Percentiles rank a stretch among this genome's conserved stretches.
Conservation (phyloP, 1,140 invertebrate species). For the fruit fly (Drosophila melanogaster) region DNA sequence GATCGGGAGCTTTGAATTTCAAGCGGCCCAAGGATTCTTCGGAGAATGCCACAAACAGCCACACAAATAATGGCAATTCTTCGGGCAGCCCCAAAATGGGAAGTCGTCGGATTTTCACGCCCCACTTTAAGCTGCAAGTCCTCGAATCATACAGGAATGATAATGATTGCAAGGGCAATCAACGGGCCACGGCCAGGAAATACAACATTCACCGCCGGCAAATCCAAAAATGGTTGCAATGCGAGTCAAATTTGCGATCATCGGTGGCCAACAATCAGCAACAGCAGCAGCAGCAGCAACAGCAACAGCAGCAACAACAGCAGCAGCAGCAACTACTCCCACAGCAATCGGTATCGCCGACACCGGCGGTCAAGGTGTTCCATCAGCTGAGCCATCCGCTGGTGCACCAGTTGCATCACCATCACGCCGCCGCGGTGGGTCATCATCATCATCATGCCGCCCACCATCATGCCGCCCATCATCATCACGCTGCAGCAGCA, state of each 20-base stretch:
- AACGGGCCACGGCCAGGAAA: conserved; percentile 93
- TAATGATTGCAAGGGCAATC: conserved; percentile 93
- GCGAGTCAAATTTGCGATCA: conserved; percentile 90
- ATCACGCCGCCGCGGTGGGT: conserved; percentile 29
- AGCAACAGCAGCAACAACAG: conserved; percentile 62
- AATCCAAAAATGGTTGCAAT: conserved; percentile 95
- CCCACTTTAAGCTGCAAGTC: conserved; percentile 93
- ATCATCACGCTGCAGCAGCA: conserved; percentile 58
- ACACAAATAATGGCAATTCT: conserved; percentile 10
- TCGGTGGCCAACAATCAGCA: conserved; percentile 86
- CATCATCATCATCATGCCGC: conserved; percentile 35
- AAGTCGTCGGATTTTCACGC: conserved; percentile 92
- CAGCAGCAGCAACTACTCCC: conserved; percentile 51
- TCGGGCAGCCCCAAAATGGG: conserved; percentile 87
- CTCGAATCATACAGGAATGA: conserved; percentile 93
- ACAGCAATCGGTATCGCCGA: conserved; percentile 47
- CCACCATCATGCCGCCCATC: conserved; percentile 52
- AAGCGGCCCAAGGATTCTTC: conserved; percentile 28
- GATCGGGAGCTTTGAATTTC: conserved; percentile 25
- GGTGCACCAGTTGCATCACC: conserved; percentile 61
- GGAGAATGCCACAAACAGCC: conserved; percentile 20
- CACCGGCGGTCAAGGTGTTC: conserved; percentile 40
- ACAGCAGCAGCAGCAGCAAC: conserved; percentile 64
- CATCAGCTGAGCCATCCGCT: conserved; percentile 59
- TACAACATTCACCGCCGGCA: conserved; percentile 94